Base-by-base conservation (phyloP, 2,888 invertebrate species). In the Pachliopta kotzebuea region DNA sequence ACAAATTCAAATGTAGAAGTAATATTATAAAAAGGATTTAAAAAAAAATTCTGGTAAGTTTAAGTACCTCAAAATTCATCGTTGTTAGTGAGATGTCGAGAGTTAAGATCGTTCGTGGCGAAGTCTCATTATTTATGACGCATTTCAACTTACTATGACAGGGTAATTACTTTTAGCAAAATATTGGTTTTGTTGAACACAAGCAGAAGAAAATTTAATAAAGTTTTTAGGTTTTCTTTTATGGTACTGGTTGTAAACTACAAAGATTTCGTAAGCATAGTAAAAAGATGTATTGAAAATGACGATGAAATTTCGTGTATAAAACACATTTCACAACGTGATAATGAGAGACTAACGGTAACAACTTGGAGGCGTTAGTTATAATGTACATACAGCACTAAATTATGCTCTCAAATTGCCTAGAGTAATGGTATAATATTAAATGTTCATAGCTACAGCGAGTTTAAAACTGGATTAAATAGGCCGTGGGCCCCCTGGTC, bases 61-160 rank as follows among this genome's bases (percentile, higher is more conserved):
- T 23, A 54, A 45, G 31, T 21, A 42, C 23, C 17, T 29, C n/a
- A n/a, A 67, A 64, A 69, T 69, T 67, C 65, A 68, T 68, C 53
- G 63, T 57, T 63, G 65, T 66, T 57, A 24, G 57, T 45, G 20
- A 49, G 56, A 66, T 62, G 50, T 65, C 58, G 67, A 67, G 66
- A 69, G 62, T 58, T 60, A 42, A 62, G 50, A 69, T 67, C 56
- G 55, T 49, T 65, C 45, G 57, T 37, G 23, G 56, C 58, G 49
- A 59, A 26, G 24, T 54, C 24, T 24, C 59, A 68, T 68, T 67
- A 67, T 64, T 68, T 67, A 60, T 54, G 26, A 45, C 26, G 20
- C 26, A 55, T 21, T 11, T 24, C 14, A 55, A 20, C 17, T 42
- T 24, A 54, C 14, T 17, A 54, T 54, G 26, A 54, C 26, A 26